Evolutionary conservation across 2,797 vertebrate genomes (phyloP).

Genomic region (Leptodactylus fallax): DNA sequence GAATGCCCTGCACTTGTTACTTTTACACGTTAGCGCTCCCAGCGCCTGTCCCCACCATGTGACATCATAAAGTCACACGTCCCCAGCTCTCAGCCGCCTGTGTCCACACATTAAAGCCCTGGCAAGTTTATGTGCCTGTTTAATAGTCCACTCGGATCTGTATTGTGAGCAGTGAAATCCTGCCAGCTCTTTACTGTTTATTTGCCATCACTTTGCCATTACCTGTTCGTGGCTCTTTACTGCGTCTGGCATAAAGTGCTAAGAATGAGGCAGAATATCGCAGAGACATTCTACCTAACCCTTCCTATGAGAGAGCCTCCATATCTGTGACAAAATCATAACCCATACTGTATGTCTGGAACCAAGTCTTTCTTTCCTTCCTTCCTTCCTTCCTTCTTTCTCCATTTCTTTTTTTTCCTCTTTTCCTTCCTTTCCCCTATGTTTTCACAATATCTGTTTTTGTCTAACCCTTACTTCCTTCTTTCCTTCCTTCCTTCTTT

Average conservation of each 20-base stretch:
- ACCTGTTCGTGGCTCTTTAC: slow-evolving; percentile 61
- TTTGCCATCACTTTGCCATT: slow-evolving; percentile 67
- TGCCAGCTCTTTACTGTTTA: slow-evolving; percentile 63
- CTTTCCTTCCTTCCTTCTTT: background rate
- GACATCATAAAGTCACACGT: slow-evolving; percentile 63
- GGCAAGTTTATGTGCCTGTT: slow-evolving; percentile 68
- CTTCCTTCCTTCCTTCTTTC: background rate
- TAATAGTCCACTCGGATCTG: slow-evolving; percentile 65
- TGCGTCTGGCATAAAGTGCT: slow-evolving; percentile 63
- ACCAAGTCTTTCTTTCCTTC: background rate
- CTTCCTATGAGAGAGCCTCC: background rate
- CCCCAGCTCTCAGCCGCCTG: slow-evolving; percentile 65
- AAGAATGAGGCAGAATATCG: slow-evolving; percentile 52
- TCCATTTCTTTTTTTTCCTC: background rate
- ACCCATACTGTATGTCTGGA: background rate
- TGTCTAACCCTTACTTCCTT: background rate
- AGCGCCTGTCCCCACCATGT: slow-evolving; percentile 56
- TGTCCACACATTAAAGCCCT: slow-evolving; percentile 60
- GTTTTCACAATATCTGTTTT: no score
- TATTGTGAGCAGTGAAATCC: slow-evolving; percentile 66
- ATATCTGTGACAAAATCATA: background rate
- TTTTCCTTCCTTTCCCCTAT: background rate
- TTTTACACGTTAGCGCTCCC: slow-evolving; percentile 67
- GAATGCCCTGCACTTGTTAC: slow-evolving; percentile 67
- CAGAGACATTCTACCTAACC: background rate